phyloP scores from a whole-genome alignment of 2,888 invertebrate genomes.

The Petrophora chlorosata region DNA sequence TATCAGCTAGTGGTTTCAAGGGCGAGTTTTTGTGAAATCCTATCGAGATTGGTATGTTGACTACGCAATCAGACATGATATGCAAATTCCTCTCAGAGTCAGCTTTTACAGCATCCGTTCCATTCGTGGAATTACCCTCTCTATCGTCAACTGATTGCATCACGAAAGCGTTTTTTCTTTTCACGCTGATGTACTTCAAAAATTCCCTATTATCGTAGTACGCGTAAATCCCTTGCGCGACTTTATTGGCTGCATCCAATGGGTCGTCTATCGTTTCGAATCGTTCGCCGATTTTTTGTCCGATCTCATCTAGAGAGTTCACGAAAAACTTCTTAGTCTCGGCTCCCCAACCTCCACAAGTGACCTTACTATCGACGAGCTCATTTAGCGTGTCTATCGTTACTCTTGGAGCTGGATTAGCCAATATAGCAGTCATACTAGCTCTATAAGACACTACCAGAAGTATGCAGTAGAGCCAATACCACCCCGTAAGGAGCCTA shows the following conservation, averaged over 20 bases:
- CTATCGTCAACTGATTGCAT: slow-evolving; percentile 36
- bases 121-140: slow-evolving; percentile 53
- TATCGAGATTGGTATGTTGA: slow-evolving; percentile 91
- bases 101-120: slow-evolving; percentile 28
- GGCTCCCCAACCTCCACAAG: slow-evolving; percentile 88
- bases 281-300: slow-evolving; percentile 86
- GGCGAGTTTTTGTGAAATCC: slow-evolving; percentile 93
- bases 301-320: slow-evolving; percentile 86
- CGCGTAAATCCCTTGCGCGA: slow-evolving; percentile 88
- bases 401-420: slow-evolving; percentile 90
- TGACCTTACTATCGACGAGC: slow-evolving; percentile 86
- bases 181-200: slow-evolving; percentile 86
- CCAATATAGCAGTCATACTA: slow-evolving; percentile 92
- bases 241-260: slow-evolving; percentile 85
- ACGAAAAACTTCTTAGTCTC: slow-evolving; percentile 88
- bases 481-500: slow-evolving; percentile 92
- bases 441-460: slow-evolving; percentile 92
- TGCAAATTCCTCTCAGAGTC: slow-evolving; percentile 84
- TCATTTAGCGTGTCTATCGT: slow-evolving; percentile 91
- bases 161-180: slow-evolving; percentile 68
- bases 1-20: slow-evolving; percentile 87
- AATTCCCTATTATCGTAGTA: slow-evolving; percentile 91
- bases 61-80: slow-evolving; percentile 92
- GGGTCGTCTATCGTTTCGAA: slow-evolving; percentile 86
- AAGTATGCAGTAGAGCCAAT: slow-evolving; percentile 93